Base-by-base conservation (phyloP, 2,888 invertebrate genomes). In the Merodon equestris region DNA sequence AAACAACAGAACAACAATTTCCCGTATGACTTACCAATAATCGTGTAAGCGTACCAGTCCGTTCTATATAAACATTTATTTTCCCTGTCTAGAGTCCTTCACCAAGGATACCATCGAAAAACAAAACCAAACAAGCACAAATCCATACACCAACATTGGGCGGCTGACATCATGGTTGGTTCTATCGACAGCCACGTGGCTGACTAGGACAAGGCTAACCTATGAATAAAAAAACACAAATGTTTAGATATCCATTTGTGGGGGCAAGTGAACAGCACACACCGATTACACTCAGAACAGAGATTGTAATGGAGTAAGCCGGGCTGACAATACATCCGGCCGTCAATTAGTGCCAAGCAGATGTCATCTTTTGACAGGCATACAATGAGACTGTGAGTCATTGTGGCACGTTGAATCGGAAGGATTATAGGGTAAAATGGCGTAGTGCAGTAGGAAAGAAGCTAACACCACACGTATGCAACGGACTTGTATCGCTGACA, bases 311-410 rank as follows among this genome's bases (percentile, higher is more conserved):
- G 79, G 74, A 79, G 74, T 70, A 74, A 79, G 74, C 58, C 17
- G 17, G 40, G 27, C 74, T 60, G 68, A 56, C 63, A 70, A 18
- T 34, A n/a, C 63, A 74, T 79, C 79, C 79, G 68, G 79, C 60
- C 68, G 74, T 79, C 79, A 79, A 79, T 79, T 79, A 79, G 68
- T 54, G 67, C 61, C 57, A 67, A 73, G 57, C 67, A 61, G 77
- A 61, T 73, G 67, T 73, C 56, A 40, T 40, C 10, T 3, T n/a
- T 10, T 40, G 63, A 63, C 68, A 50, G 60, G 74, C 79, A 68
- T 68, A 74, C 54, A 74, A 70, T 70, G 48, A 53, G 19, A 68
- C 51, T 51, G 53, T 60, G 74, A 73, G 57, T 53, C 66, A 42
- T 48, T 15, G 53, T 19, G 56, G 60, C 38, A 56, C 19, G 7